Evolutionary conservation across 2,888 invertebrate genomes (phyloP).

Genomic region (Agrotis ipsilon): DNA sequence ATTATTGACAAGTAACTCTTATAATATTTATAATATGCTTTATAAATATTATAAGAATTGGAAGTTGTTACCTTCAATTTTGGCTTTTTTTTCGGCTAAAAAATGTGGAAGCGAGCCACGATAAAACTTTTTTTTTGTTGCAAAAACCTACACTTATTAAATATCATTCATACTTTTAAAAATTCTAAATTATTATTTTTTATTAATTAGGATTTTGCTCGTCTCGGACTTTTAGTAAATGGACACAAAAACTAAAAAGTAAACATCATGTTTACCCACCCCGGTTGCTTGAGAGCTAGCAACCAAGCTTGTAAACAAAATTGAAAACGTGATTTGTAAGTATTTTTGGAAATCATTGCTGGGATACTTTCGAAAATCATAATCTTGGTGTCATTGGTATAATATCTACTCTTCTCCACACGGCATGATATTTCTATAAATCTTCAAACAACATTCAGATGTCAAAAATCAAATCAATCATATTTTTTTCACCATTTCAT

Average conservation of each 20-base stretch:
- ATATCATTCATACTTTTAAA: not conserved
- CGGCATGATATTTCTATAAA: not conserved
- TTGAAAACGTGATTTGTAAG: constrained; percentile 42
- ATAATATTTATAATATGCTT: no score
- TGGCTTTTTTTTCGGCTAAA: no score
- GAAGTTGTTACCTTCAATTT: no score
- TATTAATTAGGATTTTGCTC: constrained; percentile 35
- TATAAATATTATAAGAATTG: no score
- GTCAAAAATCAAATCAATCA: not conserved
- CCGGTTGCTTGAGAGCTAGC: constrained; percentile 6
- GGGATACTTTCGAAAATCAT: not conserved
- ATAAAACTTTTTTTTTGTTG: no score
- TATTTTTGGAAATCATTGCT: constrained; percentile 30
- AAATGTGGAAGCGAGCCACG: no score
- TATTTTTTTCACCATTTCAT: no score
- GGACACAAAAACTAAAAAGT: constrained; percentile 33
- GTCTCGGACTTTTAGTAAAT: constrained; percentile 25
- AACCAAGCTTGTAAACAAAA: constrained; percentile 22
- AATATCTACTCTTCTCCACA: constrained; percentile 8
- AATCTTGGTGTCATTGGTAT: not conserved
- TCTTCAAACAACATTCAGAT: not conserved
- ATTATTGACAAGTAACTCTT: no score
- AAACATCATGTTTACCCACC: not conserved
- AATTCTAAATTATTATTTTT: constrained; percentile 15
- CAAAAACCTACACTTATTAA: no score